Conservation (phyloP, 2,113 vertebrate species). For the Coturnix japonica region DNA sequence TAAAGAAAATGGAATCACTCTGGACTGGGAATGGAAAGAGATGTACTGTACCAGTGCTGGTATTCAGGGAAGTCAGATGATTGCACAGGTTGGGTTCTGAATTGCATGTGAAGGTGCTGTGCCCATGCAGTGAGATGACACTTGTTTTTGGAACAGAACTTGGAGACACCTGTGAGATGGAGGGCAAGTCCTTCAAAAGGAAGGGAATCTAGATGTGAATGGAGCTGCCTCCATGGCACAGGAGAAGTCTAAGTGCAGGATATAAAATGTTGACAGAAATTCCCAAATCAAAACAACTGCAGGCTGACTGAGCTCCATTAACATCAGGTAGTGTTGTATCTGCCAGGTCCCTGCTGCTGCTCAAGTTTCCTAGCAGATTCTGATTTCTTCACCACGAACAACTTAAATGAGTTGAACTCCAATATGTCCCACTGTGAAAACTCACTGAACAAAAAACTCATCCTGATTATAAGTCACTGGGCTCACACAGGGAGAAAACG, state of each 20-base stretch:
- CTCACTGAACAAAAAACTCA: not conserved
- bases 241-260: not conserved
- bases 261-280: not conserved
- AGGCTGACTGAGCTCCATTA: not conserved
- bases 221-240: not conserved
- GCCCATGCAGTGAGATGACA: too few species aligned
- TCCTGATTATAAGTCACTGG: not conserved
- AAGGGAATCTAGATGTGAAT: not conserved
- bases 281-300: not conserved
- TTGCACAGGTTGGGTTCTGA: too few species aligned
- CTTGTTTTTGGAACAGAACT: not conserved
- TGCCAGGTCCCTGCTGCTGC: not conserved
- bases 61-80: too few species aligned
- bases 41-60: not conserved
- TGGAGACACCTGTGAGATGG: not conserved
- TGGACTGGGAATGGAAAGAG: not conserved
- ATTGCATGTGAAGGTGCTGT: too few species aligned
- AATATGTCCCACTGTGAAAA: not conserved
- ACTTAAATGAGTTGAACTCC: not conserved
- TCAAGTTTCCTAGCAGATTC: not conserved
- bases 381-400: constrained; percentile 10
- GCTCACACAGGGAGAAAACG: not conserved
- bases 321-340: not conserved
- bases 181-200: not conserved
- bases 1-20: not conserved